Evolutionary conservation across 2,113 vertebrate genomes (phyloP).

Genomic region (Procavia capensis): DNA sequence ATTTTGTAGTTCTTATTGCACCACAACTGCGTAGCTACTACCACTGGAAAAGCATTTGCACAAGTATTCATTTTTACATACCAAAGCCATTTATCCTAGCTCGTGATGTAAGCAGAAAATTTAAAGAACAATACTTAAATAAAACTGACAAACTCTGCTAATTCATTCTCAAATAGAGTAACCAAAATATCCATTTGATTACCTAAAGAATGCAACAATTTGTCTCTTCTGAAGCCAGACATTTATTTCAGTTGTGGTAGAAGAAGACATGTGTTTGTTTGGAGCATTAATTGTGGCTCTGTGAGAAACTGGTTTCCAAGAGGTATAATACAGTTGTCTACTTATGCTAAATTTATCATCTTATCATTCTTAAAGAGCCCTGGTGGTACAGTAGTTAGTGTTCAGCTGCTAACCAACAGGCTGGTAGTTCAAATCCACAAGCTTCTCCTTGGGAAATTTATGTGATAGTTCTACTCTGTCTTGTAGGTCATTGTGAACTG

Average conservation of each 20-base stretch:
- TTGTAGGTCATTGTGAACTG: too few relatives aligned
- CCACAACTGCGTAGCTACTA: background rate
- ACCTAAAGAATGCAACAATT: slow-evolving; percentile 2
- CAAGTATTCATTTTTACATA: background rate
- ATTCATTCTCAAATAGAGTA: slow-evolving; percentile 17
- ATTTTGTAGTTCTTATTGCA: background rate
- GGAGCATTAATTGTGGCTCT: background rate
- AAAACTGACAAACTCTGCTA: background rate
- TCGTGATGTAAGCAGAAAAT: background rate
- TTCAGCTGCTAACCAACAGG: too few relatives aligned
- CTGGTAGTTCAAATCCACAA: too few relatives aligned
- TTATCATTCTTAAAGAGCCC: background rate
- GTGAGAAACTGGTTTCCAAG: background rate
- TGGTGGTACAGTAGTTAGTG: too few relatives aligned
- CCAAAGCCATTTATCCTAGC: background rate
- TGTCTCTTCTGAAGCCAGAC: background rate
- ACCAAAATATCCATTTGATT: background rate
- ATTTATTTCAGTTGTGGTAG: background rate
- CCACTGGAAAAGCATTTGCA: background rate
- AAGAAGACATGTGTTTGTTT: background rate
- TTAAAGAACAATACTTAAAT: slow-evolving; percentile 10
- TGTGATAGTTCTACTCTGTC: too few relatives aligned
- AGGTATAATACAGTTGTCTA: background rate
- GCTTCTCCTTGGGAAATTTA: too few relatives aligned
- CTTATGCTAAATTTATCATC: background rate